Evolutionary conservation across 2,797 vertebrate genomes (phyloP).

Genomic region (Nannoperca australis): DNA sequence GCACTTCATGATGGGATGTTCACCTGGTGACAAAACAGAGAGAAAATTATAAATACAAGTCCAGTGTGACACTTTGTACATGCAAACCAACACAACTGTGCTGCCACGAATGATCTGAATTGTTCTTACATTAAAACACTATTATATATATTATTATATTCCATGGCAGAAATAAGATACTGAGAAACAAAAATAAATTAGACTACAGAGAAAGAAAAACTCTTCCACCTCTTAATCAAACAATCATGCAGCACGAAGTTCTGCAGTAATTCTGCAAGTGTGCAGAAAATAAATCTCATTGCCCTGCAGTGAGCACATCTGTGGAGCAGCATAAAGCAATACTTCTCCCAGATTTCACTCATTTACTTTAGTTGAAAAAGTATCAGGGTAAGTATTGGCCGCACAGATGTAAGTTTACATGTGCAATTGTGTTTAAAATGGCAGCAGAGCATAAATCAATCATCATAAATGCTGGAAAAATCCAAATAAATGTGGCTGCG

Average conservation of each 20-base stretch:
- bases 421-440: neutral
- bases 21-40: conserved; percentile 61
- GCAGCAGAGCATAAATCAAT: neutral
- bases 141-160: neutral
- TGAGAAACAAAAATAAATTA: neutral
- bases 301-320: conserved; percentile 35
- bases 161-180: neutral
- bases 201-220: conserved; percentile 15
- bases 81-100: neutral
- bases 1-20: conserved; percentile 22
- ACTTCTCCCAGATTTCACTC: neutral
- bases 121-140: neutral
- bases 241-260: conserved; percentile 6
- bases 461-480: neutral
- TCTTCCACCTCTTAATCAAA: conserved; percentile 17
- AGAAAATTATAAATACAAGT: conserved; percentile 1
- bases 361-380: neutral
- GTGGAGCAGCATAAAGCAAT: conserved; percentile 8
- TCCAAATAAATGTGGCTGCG: neutral
- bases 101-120: neutral
- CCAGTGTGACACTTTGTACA: neutral
- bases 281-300: conserved; percentile 22
- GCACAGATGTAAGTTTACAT: neutral
- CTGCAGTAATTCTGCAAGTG: conserved; percentile 40
- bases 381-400: too few relatives aligned